Evolutionary conservation across 1,140 invertebrate genomes (phyloP), one percentile per base, ranked within the genome.

Genomic region (Meloidogyne chitwoodi): DNA sequence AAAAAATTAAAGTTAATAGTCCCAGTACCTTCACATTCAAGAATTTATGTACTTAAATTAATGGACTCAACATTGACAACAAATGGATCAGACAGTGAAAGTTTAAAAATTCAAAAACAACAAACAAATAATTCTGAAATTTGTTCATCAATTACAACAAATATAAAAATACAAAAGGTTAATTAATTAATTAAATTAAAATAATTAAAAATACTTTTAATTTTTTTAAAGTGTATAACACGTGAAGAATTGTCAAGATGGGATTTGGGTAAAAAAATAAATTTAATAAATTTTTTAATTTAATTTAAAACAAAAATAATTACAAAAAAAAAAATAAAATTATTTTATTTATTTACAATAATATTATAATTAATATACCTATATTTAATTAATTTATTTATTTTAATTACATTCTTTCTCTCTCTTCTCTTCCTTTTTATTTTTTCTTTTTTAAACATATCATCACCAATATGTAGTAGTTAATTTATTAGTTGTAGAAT

Each of bases 241-340:
- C 34, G 64, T 5, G 73, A 77, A 48, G 76, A 77, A 27, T 31
- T 77, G 41, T 66, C 63, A n/a, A 74, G 76, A 12, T 77, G 75
- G 75, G 74, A 77, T 64, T 75, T 77, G 24, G 71, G 71, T 70
- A n/a, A 56, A 19, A 19, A 48, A 48, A 48, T n/a, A 19, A 56
- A 22, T 14, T 31, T 22, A 8, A 4, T 26, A 38, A 31, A 31
- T 31, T 5, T 68, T 31, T 68, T 22, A 67, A 24, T 19, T 6
- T 67, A 24, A 38, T 19, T n/a, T n/a, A 24, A 24, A 5, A 22
- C n/a, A 6, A 22, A 24, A 24, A 24, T 67, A n/a, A 5, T n/a
- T n/a, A n/a, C n/a, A n/a, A n/a, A n/a, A n/a, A n/a, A n/a, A n/a
- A n/a, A n/a, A n/a, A n/a, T n/a, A n/a, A n/a, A n/a, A n/a, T n/a